These are phyloP conservation scores for Cataglyphis albicans DNA, from an alignment of 2,888 invertebrate genomes.

Conservation along the genomic window DNA sequence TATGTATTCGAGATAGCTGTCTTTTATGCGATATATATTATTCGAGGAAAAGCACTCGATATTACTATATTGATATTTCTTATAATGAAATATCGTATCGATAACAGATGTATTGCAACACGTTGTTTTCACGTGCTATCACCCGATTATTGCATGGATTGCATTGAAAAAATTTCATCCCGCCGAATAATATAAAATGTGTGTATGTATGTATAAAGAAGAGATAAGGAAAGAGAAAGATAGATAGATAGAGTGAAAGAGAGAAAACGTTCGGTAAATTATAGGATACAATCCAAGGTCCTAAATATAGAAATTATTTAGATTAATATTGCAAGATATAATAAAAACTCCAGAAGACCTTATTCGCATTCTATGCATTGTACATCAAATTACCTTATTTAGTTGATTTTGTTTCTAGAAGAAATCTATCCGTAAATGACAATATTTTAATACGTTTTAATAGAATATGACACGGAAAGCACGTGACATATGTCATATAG, in stretches of 20 bases:
- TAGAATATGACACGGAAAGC: neutral
- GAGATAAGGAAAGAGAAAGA: neutral
- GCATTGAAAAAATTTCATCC: neutral
- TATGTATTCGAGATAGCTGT: neutral
- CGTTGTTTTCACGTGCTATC: conserved; percentile 28
- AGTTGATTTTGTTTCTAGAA: neutral
- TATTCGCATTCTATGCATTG: neutral
- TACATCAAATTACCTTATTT: conserved; percentile 21
- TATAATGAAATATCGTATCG: neutral
- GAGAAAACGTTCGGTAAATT: neutral
- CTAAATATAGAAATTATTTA: conserved; percentile 19
- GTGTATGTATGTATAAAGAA: neutral
- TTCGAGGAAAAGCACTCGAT: conserved; percentile 19
- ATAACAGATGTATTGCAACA: conserved; percentile 11
- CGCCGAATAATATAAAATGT: neutral
- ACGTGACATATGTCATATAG: neutral
- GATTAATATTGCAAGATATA: neutral
- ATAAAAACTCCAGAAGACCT: neutral
- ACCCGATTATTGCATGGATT: conserved; percentile 22
- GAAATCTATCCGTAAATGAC: neutral
- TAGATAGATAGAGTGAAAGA: neutral
- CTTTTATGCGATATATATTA: conserved; percentile 6
- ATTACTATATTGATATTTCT: conserved; percentile 29
- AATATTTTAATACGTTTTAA: neutral
- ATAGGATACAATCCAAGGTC: neutral